Base-by-base conservation (phyloP, 2,113 vertebrate species). In the Eudyptes chrysolophus region DNA sequence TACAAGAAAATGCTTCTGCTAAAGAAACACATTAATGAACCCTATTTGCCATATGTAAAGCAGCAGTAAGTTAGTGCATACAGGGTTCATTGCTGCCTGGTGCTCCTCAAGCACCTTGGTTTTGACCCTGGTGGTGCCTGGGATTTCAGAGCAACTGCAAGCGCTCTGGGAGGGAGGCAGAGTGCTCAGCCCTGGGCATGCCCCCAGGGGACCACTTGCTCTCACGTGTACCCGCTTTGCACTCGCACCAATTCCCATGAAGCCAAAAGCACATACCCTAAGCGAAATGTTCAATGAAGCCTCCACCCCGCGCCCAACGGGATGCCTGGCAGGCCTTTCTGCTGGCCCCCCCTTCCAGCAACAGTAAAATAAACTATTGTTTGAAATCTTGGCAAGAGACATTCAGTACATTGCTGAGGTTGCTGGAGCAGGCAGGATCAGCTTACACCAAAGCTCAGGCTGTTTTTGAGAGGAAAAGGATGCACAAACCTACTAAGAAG, bases 281-380 rank as follows among this genome's bases (percentile, higher is more conserved):
- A 30, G 30, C 1, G 4, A 66, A 84, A 27, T 0, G 6, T 48
- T 65, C 62, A 11, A 5, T 1, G 83, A 49, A 94, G 87, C 87
- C 89, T 94, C 60, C 48, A 76, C 61, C 90, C 76, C 54, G 75
- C 40, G 42, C 68, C 85, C 86, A 22, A 12, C 9, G 29, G 85
- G 78, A 38, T 38, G 84, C 92, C 75, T 84, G 96, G 94, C 86
- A 88, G 81, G 32, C 70, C 84, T 30, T 90, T 68, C 86, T 93
- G 29, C 61, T 54, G 94, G 72, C 86, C 91, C 80, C 70, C 89
- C 85, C 94, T 83, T 68, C 91, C 93, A 97, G 89, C 87, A 89
- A 62, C 90, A 88, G 86, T 51, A 87, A 75, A 83, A 94, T 51
- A 81, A 95, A 54, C 77, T 90, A 95, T 78, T 94, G 91, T 94